These are phyloP conservation scores for Ceratina calcarata DNA, from an alignment of 1,140 invertebrate genomes.

Conservation along the genomic window DNA sequence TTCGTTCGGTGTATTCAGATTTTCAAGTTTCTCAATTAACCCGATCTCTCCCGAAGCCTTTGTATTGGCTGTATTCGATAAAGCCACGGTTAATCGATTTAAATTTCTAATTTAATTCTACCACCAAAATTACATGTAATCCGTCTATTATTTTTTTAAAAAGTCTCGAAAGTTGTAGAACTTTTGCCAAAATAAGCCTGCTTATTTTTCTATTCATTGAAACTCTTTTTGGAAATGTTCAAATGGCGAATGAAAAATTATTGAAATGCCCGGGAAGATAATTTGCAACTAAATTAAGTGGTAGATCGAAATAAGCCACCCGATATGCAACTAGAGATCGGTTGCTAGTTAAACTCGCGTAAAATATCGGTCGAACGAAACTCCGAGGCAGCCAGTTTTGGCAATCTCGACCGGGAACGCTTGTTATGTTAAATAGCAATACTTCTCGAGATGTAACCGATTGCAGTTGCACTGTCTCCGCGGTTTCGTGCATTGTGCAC, in stretches of 20 bases:
- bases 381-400: neutral
- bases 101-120: conserved; percentile 36
- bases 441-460: conserved; percentile 22
- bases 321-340: neutral
- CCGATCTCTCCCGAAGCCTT: conserved; percentile 58
- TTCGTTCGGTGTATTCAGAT: conserved; percentile 72
- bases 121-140: neutral
- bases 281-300: no score
- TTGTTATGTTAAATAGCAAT: conserved; percentile 48
- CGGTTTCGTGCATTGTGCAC: neutral
- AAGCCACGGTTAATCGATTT: conserved; percentile 47
- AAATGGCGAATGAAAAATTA: no score
- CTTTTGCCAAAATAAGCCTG: no score
- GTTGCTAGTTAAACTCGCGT: neutral
- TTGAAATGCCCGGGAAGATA: no score
- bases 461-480: conserved; percentile 28
- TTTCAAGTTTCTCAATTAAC: conserved; percentile 76
- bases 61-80: conserved; percentile 60
- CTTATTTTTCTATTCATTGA: no score
- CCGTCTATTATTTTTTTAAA: no score
- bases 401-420: conserved; percentile 14
- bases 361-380: conserved; percentile 7
- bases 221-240: no score
- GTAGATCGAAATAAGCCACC: no score
- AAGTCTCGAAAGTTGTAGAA: no score